A percentile compares a stretch with the other conserved stretches of the same genome.
These are phyloP conservation scores for Clepsis dumicolana DNA, from an alignment of 2,888 invertebrate genomes.

Conservation along the genomic window DNA sequence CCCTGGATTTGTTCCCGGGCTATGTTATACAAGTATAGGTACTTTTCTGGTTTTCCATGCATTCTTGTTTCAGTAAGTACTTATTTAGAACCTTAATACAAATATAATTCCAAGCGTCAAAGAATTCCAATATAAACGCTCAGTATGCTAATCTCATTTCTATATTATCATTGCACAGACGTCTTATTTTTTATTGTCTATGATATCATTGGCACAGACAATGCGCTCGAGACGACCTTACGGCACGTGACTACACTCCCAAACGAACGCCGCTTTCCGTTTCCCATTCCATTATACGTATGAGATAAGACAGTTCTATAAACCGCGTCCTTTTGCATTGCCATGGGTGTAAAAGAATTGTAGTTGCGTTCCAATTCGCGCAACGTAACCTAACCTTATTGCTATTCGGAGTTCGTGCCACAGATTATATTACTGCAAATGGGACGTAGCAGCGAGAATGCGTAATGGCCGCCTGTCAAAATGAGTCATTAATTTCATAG, in stretches of 20 bases:
- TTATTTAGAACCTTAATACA: too few species aligned
- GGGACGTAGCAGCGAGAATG: conserved; percentile 26
- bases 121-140: conserved; percentile 5
- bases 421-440: conserved; percentile 27
- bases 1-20: too few species aligned
- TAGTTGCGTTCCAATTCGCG: conserved; percentile 20
- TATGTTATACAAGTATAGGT: too few species aligned
- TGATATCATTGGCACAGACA: conserved; percentile 23
- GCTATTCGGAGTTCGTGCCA: conserved; percentile 16
- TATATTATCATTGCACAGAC: conserved; percentile 13
- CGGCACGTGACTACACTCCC: conserved; percentile 18
- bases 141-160: conserved; percentile 3
- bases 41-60: too few species aligned
- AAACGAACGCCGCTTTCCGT: conserved; percentile 4
- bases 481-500: conserved; percentile 31
- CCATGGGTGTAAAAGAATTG: conserved; percentile 11
- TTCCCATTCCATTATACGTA: neutral
- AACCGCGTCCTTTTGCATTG: neutral
- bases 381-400: conserved; percentile 14
- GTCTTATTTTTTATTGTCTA: conserved; percentile 23
- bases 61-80: neutral
- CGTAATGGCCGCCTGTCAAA: conserved; percentile 26
- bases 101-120: neutral
- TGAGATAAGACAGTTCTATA: conserved; percentile 17
- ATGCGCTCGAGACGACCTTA: conserved; percentile 14